Conservation (phyloP, 2,797 vertebrate species). For the Florisuga fusca region DNA sequence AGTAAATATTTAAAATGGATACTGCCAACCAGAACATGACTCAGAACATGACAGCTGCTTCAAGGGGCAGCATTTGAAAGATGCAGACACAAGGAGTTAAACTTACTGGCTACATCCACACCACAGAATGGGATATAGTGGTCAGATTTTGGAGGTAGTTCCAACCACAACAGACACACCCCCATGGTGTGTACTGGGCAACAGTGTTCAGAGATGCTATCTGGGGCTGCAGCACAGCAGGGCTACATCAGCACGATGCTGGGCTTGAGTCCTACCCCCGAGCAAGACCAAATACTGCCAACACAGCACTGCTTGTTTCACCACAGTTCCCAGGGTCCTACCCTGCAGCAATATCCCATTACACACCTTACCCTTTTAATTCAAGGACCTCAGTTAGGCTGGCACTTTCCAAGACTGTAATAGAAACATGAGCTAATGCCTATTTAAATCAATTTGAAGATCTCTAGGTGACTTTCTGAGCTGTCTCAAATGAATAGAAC, state of each 20-base stretch:
- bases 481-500: neutral
- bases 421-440: neutral
- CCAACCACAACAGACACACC: neutral
- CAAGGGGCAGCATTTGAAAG: neutral
- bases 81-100: rapidly evolving
- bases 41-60: neutral
- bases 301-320: rapidly evolving
- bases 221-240: neutral
- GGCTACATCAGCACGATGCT: neutral
- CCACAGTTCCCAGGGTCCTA: rapidly evolving
- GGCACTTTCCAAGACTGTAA: neutral
- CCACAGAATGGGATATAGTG: neutral
- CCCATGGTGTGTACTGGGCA: neutral
- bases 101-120: neutral
- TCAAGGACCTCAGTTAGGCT: neutral
- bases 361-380: neutral
- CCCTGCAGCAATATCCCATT: neutral
- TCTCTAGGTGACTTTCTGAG: neutral
- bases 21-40: neutral
- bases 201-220: neutral
- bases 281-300: neutral
- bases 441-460: neutral
- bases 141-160: neutral
- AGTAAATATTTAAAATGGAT: neutral
- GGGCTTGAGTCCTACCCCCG: neutral